phyloP scores from a whole-genome alignment of 53 echinoderm and acorn worm genomes.

The Actinopyga echinites region DNA sequence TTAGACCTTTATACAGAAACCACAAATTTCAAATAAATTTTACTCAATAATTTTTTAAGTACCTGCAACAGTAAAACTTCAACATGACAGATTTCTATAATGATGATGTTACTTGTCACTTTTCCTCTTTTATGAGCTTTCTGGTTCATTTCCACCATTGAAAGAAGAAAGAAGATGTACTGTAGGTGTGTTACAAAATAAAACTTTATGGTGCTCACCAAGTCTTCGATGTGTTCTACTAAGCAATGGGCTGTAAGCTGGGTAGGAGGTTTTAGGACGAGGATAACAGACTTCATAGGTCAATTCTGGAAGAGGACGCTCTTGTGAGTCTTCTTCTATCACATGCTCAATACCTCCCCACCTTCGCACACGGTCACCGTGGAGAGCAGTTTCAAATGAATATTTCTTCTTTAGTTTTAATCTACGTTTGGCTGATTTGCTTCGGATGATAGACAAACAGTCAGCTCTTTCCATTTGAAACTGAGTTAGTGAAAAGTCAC shows the following conservation, averaged over 20 bases:
- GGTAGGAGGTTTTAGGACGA: conserved; percentile 5
- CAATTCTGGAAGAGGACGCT: neutral
- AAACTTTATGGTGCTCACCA: neutral
- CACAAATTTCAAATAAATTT: too few relatives aligned
- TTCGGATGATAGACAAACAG: conserved; percentile 58
- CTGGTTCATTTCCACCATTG: too few relatives aligned
- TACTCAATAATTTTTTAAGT: too few relatives aligned
- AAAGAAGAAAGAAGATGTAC: too few relatives aligned
- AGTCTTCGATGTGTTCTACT: neutral
- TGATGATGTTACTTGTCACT: too few relatives aligned
- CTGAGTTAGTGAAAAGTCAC: too few relatives aligned
- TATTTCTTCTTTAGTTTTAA: conserved; percentile 49
- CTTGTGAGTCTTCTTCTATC: neutral
- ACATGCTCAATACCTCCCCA: neutral
- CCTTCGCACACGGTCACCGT: conserved; percentile 32
- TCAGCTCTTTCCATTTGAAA: neutral
- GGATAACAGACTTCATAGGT: conserved; percentile 34
- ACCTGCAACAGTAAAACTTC: too few relatives aligned
- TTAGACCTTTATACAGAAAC: too few relatives aligned
- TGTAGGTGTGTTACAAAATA: too few relatives aligned
- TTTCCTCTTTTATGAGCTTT: too few relatives aligned
- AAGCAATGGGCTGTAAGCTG: neutral
- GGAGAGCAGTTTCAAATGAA: conserved; percentile 43
- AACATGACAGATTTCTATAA: too few relatives aligned
- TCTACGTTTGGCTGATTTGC: conserved; percentile 37